These are phyloP conservation scores for Diadophis punctatus DNA, from an alignment of 2,113 vertebrate genomes.

Conservation along the genomic window DNA sequence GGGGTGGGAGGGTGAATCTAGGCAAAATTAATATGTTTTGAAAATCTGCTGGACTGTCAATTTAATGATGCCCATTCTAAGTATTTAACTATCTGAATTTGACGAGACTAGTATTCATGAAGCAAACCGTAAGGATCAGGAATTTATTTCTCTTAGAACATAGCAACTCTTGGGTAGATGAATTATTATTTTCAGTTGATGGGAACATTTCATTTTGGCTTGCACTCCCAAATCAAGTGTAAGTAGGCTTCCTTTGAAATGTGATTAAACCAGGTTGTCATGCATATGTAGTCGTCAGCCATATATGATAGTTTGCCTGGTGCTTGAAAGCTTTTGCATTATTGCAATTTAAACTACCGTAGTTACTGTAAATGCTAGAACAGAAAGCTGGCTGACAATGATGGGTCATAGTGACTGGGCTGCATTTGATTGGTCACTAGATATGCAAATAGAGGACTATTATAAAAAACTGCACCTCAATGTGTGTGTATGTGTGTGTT, in stretches of 20 bases:
- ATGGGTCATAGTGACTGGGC: not conserved
- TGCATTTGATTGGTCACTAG: not conserved
- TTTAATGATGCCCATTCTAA: not conserved
- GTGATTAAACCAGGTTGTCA: not conserved
- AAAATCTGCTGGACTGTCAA: not conserved
- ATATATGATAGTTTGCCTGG: not conserved
- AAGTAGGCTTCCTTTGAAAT: not conserved
- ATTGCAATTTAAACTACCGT: not conserved
- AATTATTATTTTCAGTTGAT: not conserved
- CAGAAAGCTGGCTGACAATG: not conserved
- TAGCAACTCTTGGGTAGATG: not conserved
- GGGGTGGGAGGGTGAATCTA: not conserved
- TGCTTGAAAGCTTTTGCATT: not conserved
- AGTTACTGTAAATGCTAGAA: not conserved
- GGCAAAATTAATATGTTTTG: not conserved
- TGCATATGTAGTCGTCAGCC: not conserved
- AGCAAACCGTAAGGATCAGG: too few species aligned
- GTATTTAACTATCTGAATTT: not conserved
- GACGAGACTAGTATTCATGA: not conserved
- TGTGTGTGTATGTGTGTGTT: not conserved
- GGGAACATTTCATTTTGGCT: not conserved
- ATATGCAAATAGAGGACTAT: not conserved
- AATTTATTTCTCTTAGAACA: not conserved
- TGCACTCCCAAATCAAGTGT: not conserved
- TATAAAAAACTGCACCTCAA: not conserved